Base-by-base conservation (phyloP, 2,113 vertebrate genomes). In the Anas platyrhynchos region DNA sequence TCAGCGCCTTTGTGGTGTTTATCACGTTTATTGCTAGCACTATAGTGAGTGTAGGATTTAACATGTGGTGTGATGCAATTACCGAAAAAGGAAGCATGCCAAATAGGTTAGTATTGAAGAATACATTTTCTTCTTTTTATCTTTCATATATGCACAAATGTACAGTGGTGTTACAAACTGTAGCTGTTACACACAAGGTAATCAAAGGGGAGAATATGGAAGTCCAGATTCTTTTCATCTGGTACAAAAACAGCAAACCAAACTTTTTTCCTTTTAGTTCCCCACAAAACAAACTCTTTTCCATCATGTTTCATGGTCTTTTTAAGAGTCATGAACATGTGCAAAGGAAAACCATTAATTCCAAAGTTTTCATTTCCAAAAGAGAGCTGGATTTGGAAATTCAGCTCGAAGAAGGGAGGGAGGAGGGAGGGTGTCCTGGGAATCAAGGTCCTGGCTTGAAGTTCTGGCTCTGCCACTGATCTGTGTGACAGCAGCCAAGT, bases 21-120 rank as follows among this genome's bases (percentile, higher is more conserved):
- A 98, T 98, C 44, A 98, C 98, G 92, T 99, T 99, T 97, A 98
- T 99, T 72, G 99, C 99, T 93, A 98, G 99, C 98, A 99, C 99
- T 90, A 98, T 99, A 9, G 98, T 99, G 96, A 99, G 98, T 10
- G 99, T 99, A 96, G 99, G 99, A 82, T 99, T 99, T 97, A 98
- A 98, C 97, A 98, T 99, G 98, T 99, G 99, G 99, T 99, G 99
- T 32, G 99, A 99, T 22, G 96, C 99, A 84, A 89, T 99, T 97
- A 99, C 99, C 0, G 99, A 99, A 92, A 98, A 98, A 69, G 99
- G 99, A 91, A 97, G 95, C 21, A 96, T 98, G 97, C 97, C 98
- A 36, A 98, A 98, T 98, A 99, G 99, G 99, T 99, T 87, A 43
- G 98, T 94, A 90, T 41, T 68, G 58, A 87, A 93, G 27, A 86